These are phyloP conservation scores for Lithobates sylvaticus DNA, from an alignment of 2,797 vertebrate genomes.

Conservation along the genomic window DNA sequence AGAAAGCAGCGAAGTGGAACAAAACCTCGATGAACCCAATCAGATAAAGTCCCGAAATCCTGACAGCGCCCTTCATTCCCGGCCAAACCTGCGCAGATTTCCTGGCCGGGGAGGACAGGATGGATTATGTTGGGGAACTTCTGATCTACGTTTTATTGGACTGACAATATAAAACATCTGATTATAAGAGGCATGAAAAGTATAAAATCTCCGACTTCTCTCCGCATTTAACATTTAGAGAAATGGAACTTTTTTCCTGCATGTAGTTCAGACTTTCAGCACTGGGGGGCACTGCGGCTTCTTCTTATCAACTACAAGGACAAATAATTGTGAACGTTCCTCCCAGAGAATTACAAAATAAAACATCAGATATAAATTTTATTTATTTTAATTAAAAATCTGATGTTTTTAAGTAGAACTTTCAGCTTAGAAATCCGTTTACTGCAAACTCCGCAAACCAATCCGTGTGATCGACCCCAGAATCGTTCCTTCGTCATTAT, in stretches of 20 bases:
- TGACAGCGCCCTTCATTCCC: background rate
- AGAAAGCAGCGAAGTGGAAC: constrained; percentile 7
- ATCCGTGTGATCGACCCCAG: no score
- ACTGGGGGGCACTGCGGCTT: constrained; percentile 47
- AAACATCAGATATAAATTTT: background rate
- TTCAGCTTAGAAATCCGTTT: no score
- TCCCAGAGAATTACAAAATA: background rate
- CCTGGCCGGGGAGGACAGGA: background rate
- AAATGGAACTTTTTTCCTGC: background rate
- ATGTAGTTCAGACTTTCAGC: background rate
- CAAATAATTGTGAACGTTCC: background rate
- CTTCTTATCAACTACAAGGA: background rate
- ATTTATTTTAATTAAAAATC: background rate
- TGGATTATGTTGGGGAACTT: constrained; percentile 16
- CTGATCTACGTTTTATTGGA: constrained; percentile 25
- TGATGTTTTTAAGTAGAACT: background rate
- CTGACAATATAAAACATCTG: constrained; percentile 35
- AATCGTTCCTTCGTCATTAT: no score
- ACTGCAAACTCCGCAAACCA: no score
- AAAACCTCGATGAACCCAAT: background rate
- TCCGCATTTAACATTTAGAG: background rate
- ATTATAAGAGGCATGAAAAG: constrained; percentile 15
- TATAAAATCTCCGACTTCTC: background rate
- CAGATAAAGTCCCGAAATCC: background rate
- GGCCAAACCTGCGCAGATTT: constrained; percentile 9